phyloP scores from a whole-genome alignment of 35 echinoderm and acorn worm genomes.

The Eucidaris tribuloides region DNA sequence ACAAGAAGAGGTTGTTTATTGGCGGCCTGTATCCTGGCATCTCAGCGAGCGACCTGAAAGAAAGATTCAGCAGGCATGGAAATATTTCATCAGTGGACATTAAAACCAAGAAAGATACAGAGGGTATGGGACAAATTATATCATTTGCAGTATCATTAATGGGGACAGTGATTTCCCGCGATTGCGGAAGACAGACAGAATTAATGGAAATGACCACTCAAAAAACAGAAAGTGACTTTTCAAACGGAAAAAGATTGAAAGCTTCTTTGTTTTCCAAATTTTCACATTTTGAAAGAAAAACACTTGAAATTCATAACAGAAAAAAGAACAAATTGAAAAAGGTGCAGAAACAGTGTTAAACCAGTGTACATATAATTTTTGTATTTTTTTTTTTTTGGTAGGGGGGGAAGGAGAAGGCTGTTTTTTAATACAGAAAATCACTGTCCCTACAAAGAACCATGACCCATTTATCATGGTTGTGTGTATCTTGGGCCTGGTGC shows the following conservation, averaged over 20 bases:
- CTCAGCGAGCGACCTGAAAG: slow-evolving; percentile 4
- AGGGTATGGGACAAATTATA: slow-evolving; percentile 19
- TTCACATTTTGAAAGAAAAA: too few species aligned
- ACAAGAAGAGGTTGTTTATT: slow-evolving; percentile 36
- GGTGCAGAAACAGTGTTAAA: too few species aligned
- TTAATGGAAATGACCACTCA: background rate
- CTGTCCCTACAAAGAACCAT: too few species aligned
- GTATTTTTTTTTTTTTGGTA: too few species aligned
- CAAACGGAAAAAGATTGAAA: background rate
- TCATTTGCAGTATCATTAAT: background rate
- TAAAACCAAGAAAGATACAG: slow-evolving; percentile 19
- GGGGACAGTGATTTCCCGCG: background rate
- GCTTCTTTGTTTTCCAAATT: background rate
- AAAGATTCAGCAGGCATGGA: slow-evolving; percentile 41
- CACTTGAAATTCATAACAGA: too few species aligned
- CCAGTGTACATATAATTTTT: too few species aligned
- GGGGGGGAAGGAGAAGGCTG: too few species aligned
- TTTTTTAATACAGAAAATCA: too few species aligned
- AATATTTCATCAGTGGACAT: slow-evolving; percentile 42
- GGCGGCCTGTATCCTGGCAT: slow-evolving; percentile 27
- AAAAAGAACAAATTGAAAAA: too few species aligned
- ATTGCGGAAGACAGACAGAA: background rate
- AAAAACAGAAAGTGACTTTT: background rate
- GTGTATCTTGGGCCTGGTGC: too few species aligned
- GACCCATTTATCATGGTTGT: too few species aligned